Evolutionary conservation across 1,140 invertebrate species (phyloP).

Genomic region (Penaeus japonicus): DNA sequence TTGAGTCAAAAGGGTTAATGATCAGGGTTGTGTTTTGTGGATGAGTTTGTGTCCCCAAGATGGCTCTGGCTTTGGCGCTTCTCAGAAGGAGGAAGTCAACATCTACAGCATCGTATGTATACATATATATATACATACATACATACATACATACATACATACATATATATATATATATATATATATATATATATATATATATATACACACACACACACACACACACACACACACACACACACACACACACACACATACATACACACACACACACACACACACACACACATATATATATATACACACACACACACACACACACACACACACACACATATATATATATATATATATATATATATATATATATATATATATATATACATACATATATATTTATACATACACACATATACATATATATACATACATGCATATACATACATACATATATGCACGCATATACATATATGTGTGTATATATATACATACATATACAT

Average conservation of each 20-base stretch:
- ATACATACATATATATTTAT: not conserved
- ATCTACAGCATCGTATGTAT: not conserved
- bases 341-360: not conserved
- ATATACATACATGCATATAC: not conserved
- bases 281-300: not conserved
- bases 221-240: not conserved
- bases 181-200: not conserved
- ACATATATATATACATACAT: not conserved
- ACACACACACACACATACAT: not conserved
- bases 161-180: not conserved
- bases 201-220: not conserved
- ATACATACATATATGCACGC: not conserved
- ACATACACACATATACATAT: not conserved
- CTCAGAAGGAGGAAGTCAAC: no score
- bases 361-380: not conserved
- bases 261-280: not conserved
- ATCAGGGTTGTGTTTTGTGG: no score
- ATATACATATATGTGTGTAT: not conserved
- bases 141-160: not conserved
- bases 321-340: not conserved
- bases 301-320: not conserved
- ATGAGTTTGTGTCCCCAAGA: no score
- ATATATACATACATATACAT: not conserved
- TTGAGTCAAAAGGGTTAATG: no score
- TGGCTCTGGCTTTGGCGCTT: no score